phyloP scores from a whole-genome alignment of 2,113 vertebrate species.

The Galeopterus variegatus region DNA sequence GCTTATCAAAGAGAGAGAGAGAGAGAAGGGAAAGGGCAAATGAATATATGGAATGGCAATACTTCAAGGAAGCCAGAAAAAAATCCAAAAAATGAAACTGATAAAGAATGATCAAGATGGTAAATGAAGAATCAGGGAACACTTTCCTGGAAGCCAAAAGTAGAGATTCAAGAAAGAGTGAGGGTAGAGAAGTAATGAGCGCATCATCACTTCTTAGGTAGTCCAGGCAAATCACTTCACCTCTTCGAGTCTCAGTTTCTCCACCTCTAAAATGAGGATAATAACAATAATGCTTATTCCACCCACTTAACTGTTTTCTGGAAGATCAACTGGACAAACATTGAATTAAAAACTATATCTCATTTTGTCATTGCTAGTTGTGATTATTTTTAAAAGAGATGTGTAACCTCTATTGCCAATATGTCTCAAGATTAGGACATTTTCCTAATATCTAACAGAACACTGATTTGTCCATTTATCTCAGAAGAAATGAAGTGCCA shows the following conservation, averaged over 20 bases:
- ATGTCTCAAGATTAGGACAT: not conserved
- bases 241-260: not conserved
- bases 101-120: not conserved
- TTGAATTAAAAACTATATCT: not conserved
- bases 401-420: not conserved
- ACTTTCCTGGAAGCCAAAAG: not conserved
- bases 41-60: not conserved
- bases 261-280: not conserved
- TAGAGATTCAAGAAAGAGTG: not conserved
- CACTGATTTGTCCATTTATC: not conserved
- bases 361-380: not conserved
- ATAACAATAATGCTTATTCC: not conserved
- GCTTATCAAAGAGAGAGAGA: not conserved
- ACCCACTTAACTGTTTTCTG: not conserved
- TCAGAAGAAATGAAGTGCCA: constrained; percentile 43
- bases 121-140: not conserved
- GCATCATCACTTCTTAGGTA: not conserved
- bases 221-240: not conserved
- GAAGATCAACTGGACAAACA: constrained; percentile 14
- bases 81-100: not conserved
- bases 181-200: not conserved
- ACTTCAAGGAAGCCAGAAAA: not conserved
- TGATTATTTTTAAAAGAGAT: constrained; percentile 41
- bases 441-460: constrained; percentile 11
- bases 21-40: not conserved